Evolutionary conservation across 2,888 invertebrate species (phyloP), one percentile per base, ranked within the genome.

Genomic region (Acleris literana): DNA sequence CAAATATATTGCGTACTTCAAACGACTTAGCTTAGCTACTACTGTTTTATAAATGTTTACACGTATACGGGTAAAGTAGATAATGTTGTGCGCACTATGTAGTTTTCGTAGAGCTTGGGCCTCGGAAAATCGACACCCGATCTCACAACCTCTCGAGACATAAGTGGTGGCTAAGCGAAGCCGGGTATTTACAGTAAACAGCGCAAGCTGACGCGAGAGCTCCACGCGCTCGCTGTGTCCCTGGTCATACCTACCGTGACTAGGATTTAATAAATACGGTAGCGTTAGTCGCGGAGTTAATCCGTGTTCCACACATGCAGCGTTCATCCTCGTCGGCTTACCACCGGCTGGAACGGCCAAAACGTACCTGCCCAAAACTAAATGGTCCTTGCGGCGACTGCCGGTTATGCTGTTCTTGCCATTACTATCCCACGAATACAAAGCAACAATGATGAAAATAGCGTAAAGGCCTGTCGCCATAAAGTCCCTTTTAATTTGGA

Each of bases 251-350:
- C 11, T 49, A 7, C 4, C 6, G 11, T 17, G 7, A 59, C 55
- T 49, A 56, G 60, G 60, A 43, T 46, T 53, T 65, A 22, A 61
- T 61, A 61, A 65, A 65, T 49, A 52, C 60, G 60, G 60, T 51
- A 46, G 39, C 48, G 25, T 57, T 57, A 57, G 62, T 51, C 6
- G 46, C 17, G 49, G 46, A 65, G 55, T 65, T 65, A 65, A 61
- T 61, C 65, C 55, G 9, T 20, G 60, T 46, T 25, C 29, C 64
- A 64, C 43, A 51, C 60, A 56, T 61, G 20, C 17, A 54, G 54
- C 20, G 51, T 44, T 52, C 57, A 53, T 20, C 52, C 57, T n/a
- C 39, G 52, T 46, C 18, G 61, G 57, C 29, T 66, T 57, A 62
- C 46, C 43, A 43, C 39, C 46, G 54, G 9, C 63, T 46, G n/a